Conservation (phyloP, 1,140 invertebrate genomes). For the Bombyx mandarina region DNA sequence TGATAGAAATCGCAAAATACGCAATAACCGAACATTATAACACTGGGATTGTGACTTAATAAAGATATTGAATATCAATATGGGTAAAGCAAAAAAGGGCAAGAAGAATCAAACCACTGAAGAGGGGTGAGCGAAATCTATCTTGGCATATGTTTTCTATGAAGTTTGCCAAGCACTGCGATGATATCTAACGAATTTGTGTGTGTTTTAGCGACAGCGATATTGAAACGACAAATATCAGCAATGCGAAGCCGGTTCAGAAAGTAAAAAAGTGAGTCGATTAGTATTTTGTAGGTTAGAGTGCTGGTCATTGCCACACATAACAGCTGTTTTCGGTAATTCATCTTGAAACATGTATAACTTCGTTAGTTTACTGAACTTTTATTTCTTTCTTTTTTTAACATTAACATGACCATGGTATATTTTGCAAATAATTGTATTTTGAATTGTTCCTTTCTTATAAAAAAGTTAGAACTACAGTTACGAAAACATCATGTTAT, state of each 20-base stretch:
- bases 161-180: constrained; percentile 22
- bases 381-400: too few species aligned
- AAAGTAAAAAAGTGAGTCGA: constrained; percentile 49
- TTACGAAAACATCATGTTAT: constrained; percentile 24
- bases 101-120: constrained; percentile 76
- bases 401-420: too few species aligned
- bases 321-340: too few species aligned
- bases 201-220: constrained; percentile 70
- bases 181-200: constrained; percentile 9
- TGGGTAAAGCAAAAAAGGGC: constrained; percentile 81
- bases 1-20: constrained; percentile 61
- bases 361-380: too few species aligned
- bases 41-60: constrained; percentile 57
- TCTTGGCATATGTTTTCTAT: constrained; percentile 43
- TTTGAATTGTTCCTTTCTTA: too few species aligned
- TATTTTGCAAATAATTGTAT: too few species aligned
- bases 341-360: too few species aligned
- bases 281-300: too few species aligned
- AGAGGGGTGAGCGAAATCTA: constrained; percentile 72
- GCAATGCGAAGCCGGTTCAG: constrained; percentile 59
- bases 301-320: too few species aligned
- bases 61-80: constrained; percentile 40
- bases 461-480: too few species aligned
- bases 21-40: constrained; percentile 42
- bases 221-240: constrained; percentile 64